These are phyloP conservation scores for Zoanthus gigantus DNA, from an alignment of 92 coral and sea anemone genomes.

Conservation along the genomic window DNA sequence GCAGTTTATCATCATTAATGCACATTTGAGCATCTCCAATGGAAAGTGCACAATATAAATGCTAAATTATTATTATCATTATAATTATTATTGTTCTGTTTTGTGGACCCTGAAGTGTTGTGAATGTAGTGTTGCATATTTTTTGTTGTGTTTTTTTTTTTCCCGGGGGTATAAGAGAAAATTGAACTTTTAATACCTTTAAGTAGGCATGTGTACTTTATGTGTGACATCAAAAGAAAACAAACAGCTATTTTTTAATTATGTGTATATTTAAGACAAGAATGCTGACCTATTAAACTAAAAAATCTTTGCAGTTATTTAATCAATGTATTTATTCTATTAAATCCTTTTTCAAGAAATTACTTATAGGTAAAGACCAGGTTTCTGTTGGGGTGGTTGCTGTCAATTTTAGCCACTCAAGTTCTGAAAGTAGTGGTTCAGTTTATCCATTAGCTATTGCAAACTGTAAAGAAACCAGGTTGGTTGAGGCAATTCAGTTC, in stretches of 20 bases:
- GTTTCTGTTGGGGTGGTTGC: slow-evolving; percentile 45
- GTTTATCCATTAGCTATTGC: background rate
- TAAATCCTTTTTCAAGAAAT: background rate
- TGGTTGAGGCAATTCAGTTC: background rate
- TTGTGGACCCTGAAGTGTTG: background rate
- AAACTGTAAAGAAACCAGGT: background rate
- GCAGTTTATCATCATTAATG: slow-evolving; percentile 4
- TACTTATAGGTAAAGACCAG: slow-evolving; percentile 55
- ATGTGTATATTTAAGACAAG: slow-evolving; percentile 1
- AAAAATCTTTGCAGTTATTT: background rate
- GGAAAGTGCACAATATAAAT: slow-evolving; percentile 11
- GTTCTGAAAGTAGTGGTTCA: too few species aligned
- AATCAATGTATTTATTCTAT: background rate
- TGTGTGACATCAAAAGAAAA: background rate
- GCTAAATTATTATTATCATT: background rate
- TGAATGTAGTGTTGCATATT: background rate
- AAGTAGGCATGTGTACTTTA: background rate
- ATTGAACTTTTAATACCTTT: background rate
- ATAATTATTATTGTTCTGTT: slow-evolving; percentile 4
- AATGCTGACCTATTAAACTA: slow-evolving; percentile 3
- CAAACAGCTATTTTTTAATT: slow-evolving; percentile 1
- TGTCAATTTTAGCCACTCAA: too few species aligned
- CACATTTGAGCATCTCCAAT: slow-evolving; percentile 4
- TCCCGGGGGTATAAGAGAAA: background rate
- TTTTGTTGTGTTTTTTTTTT: background rate